These are phyloP conservation scores for Aotus griseimembra DNA, from an alignment of 2,797 vertebrate genomes.

Conservation along the genomic window DNA sequence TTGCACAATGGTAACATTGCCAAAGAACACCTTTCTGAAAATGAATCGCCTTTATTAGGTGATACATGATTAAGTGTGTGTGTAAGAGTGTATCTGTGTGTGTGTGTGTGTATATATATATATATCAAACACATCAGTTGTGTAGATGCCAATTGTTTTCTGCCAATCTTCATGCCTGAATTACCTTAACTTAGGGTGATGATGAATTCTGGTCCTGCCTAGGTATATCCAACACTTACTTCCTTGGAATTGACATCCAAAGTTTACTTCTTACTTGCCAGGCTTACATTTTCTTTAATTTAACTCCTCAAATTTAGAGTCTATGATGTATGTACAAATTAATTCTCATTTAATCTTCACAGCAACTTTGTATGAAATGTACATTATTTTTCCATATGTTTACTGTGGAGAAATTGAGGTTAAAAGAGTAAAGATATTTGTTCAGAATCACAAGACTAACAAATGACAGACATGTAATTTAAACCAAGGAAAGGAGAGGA, in stretches of 20 bases:
- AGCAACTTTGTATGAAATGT: neutral
- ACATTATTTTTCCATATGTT: neutral
- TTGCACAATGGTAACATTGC: neutral
- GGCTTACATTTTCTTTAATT: neutral
- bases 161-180: neutral
- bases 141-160: neutral
- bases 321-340: neutral
- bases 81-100: neutral
- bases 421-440: neutral
- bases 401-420: neutral
- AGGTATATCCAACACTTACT: neutral
- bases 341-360: neutral
- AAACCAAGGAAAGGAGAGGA: neutral
- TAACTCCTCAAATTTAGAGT: neutral
- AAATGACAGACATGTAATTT: neutral
- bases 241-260: neutral
- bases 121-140: neutral
- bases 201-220: neutral
- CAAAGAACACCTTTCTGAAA: neutral
- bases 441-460: neutral
- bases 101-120: neutral
- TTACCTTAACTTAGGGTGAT: neutral
- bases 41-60: neutral
- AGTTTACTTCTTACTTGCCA: neutral
- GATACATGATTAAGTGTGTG: neutral